A percentile compares a stretch with the other conserved stretches of the same genome.
These are phyloP conservation scores for Cyprinus carpio DNA, from an alignment of 2,113 vertebrate genomes.

Conservation along the genomic window DNA sequence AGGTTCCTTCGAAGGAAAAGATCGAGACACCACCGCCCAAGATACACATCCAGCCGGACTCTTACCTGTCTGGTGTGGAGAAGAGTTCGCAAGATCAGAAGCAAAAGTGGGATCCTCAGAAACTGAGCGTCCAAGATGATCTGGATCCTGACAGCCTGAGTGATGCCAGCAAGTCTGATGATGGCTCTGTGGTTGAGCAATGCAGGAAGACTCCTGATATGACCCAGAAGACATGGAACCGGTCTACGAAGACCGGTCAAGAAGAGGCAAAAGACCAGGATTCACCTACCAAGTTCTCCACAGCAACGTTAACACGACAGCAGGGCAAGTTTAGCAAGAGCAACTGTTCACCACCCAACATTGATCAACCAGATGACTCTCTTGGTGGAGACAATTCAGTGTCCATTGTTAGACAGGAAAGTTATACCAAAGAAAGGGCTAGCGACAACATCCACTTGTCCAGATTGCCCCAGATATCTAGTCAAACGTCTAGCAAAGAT, in stretches of 20 bases:
- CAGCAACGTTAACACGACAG: constrained; percentile 72
- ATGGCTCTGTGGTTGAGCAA: constrained; percentile 76
- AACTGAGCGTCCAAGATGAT: constrained; percentile 82
- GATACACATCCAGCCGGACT: constrained; percentile 77
- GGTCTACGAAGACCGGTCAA: constrained; percentile 57
- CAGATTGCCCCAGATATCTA: constrained; percentile 84
- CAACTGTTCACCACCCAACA: constrained; percentile 70
- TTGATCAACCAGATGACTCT: constrained; percentile 63
- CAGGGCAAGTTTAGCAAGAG: constrained; percentile 62
- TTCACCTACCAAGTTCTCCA: constrained; percentile 64
- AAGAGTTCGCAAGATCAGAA: constrained; percentile 47
- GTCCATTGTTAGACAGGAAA: constrained; percentile 86
- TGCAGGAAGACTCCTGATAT: constrained; percentile 60
- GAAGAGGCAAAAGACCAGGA: constrained; percentile 58
- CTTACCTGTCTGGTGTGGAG: constrained; percentile 66
- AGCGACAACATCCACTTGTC: constrained; percentile 70
- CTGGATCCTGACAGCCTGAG: constrained; percentile 95
- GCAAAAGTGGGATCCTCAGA: constrained; percentile 61
- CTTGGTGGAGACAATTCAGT: constrained; percentile 66
- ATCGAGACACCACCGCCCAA: constrained; percentile 71
- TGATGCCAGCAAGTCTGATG: constrained; percentile 90
- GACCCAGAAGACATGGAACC: constrained; percentile 48
- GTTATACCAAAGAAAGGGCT: constrained; percentile 89
- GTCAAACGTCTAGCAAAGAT: constrained; percentile 77
- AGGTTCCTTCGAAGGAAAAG: constrained; percentile 76